Percentiles rank a stretch among this genome's conserved stretches.
Conservation (phyloP, 1,140 invertebrate species). For the Nomia melanderi region DNA sequence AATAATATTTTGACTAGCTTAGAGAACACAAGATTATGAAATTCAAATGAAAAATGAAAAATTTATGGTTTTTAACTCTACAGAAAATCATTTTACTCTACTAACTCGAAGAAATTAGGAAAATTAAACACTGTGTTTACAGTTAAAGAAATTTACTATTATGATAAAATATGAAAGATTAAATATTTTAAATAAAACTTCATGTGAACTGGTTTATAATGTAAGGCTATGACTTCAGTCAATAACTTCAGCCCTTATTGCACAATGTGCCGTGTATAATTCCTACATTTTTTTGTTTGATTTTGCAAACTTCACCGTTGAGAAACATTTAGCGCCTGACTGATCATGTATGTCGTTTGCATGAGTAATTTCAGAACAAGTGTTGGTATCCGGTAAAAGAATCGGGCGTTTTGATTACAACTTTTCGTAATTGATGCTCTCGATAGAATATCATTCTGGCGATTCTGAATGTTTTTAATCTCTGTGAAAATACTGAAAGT, state of each 20-base stretch:
- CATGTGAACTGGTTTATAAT: neutral
- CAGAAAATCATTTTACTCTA: neutral
- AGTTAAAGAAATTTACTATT: no score
- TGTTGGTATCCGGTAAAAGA: no score
- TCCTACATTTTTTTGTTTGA: neutral
- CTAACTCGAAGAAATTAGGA: neutral
- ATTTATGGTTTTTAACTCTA: neutral
- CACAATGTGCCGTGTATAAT: neutral
- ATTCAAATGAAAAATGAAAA: no score
- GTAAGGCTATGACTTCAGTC: neutral
- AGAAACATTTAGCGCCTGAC: neutral
- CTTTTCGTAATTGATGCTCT: no score
- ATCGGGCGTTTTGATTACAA: no score
- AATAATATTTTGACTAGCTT: neutral
- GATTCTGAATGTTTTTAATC: no score
- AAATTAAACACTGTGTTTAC: neutral
- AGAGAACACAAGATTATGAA: neutral
- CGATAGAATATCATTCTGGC: no score
- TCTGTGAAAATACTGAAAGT: no score
- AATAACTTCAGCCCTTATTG: neutral
- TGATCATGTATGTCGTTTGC: neutral
- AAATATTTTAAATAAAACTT: neutral
- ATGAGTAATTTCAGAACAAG: no score
- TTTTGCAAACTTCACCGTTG: neutral
- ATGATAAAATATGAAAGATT: no score